Evolutionary conservation across 2,888 invertebrate genomes (phyloP).

Genomic region (Caenorhabditis doughertyi): DNA sequence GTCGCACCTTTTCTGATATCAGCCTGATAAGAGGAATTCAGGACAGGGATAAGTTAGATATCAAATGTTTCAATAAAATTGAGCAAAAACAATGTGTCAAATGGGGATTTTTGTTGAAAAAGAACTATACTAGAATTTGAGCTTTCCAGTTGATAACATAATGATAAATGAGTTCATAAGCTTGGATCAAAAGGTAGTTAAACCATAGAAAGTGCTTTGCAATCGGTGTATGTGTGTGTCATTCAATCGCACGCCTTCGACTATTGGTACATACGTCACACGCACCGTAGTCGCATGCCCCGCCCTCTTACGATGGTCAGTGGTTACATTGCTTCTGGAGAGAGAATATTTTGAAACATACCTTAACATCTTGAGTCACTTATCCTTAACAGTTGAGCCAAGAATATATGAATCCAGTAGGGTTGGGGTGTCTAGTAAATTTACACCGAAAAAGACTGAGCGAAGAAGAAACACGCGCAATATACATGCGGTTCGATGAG

Average conservation of each 20-base stretch:
- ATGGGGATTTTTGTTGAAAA: background rate
- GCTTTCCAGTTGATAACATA: background rate
- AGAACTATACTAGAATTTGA: background rate
- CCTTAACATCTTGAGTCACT: constrained; percentile 28
- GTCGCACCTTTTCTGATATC: constrained; percentile 50
- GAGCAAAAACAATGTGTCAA: too few relatives aligned
- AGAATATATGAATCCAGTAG: background rate
- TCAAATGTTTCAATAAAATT: background rate
- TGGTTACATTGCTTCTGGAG: constrained; percentile 40
- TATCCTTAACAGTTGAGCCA: constrained; percentile 22
- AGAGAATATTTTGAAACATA: constrained; percentile 49
- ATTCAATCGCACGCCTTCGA: constrained; percentile 61
- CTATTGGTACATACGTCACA: constrained; percentile 61
- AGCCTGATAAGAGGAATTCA: constrained; percentile 19
- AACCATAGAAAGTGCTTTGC: constrained; percentile 67
- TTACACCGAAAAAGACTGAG: constrained; percentile 61
- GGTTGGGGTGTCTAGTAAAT: constrained; percentile 45
- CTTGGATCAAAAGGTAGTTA: constrained; percentile 60
- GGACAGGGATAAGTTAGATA: background rate
- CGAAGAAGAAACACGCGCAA: constrained; percentile 59
- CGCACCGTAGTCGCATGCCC: constrained; percentile 62
- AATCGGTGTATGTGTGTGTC: constrained; percentile 65
- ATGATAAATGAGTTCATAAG: constrained; percentile 1
- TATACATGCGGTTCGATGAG: constrained; percentile 67
- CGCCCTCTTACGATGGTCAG: constrained; percentile 54